These are phyloP conservation scores for Laspeyria flexula DNA, from an alignment of 2,888 invertebrate genomes.

Conservation along the genomic window DNA sequence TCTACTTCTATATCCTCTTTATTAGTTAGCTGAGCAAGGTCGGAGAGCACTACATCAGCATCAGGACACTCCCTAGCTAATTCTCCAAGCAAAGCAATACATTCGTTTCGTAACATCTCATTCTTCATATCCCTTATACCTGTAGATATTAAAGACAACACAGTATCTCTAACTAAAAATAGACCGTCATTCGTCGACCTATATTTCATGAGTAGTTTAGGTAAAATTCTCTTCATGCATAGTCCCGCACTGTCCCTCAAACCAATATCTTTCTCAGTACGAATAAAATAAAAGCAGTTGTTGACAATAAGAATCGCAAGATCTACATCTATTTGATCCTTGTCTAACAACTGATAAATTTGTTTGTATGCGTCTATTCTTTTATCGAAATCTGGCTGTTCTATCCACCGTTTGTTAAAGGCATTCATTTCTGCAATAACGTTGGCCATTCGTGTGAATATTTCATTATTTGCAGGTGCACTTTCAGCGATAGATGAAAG, in stretches of 20 bases:
- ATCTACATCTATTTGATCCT: constrained; percentile 86
- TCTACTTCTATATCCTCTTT: constrained; percentile 93
- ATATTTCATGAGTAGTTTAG: constrained; percentile 86
- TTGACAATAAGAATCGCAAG: constrained; percentile 91
- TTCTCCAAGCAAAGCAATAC: constrained; percentile 91
- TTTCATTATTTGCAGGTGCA: constrained; percentile 64
- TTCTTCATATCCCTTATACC: constrained; percentile 90
- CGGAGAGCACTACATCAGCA: constrained; percentile 89
- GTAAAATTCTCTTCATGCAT: constrained; percentile 90
- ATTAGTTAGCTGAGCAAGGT: constrained; percentile 89
- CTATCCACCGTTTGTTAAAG: constrained; percentile 94
- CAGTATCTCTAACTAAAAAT: constrained; percentile 89
- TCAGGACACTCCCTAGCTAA: constrained; percentile 90
- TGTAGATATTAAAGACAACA: constrained; percentile 90
- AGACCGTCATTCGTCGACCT: constrained; percentile 86
- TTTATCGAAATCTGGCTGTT: constrained; percentile 96
- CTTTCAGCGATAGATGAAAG: constrained; percentile 86
- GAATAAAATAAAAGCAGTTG: constrained; percentile 93
- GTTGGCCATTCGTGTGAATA: constrained; percentile 81
- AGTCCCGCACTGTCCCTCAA: constrained; percentile 92
- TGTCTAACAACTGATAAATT: constrained; percentile 85
- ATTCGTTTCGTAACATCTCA: constrained; percentile 91
- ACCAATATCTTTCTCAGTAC: constrained; percentile 93
- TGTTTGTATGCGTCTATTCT: constrained; percentile 92
- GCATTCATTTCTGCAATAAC: constrained; percentile 92